phyloP scores from a whole-genome alignment of 1,140 invertebrate genomes.

The Anastrepha ludens region DNA sequence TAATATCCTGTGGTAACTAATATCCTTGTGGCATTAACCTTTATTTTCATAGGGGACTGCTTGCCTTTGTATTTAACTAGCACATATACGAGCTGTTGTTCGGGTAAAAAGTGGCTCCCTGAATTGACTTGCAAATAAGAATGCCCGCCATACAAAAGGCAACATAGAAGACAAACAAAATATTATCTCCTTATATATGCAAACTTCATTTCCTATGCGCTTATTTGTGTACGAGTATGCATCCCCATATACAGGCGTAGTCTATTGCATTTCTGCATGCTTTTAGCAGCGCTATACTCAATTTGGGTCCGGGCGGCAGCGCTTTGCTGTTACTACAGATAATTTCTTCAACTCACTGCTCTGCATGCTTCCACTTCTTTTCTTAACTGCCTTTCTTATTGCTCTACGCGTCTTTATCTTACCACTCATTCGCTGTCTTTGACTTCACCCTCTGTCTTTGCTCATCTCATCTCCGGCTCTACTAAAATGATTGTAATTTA shows the following conservation, averaged over 20 bases:
- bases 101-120: too few relatives aligned
- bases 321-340: neutral
- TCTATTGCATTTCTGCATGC: neutral
- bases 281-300: neutral
- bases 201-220: neutral
- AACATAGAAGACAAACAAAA: too few relatives aligned
- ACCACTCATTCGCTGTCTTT: neutral
- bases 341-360: neutral
- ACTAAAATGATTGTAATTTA: slow-evolving; percentile 57
- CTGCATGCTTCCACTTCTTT: neutral
- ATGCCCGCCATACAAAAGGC: neutral
- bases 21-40: neutral
- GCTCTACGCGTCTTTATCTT: neutral
- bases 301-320: neutral
- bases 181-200: too few relatives aligned
- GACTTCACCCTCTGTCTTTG: neutral
- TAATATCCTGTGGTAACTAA: neutral
- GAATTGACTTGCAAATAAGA: neutral
- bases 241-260: neutral
- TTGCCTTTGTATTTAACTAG: neutral
- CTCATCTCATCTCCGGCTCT: neutral
- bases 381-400: neutral
- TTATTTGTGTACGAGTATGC: neutral
- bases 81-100: too few relatives aligned
- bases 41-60: neutral